Evolutionary conservation across 2,113 vertebrate species (phyloP).

Genomic region (Pseudonaja textilis): DNA sequence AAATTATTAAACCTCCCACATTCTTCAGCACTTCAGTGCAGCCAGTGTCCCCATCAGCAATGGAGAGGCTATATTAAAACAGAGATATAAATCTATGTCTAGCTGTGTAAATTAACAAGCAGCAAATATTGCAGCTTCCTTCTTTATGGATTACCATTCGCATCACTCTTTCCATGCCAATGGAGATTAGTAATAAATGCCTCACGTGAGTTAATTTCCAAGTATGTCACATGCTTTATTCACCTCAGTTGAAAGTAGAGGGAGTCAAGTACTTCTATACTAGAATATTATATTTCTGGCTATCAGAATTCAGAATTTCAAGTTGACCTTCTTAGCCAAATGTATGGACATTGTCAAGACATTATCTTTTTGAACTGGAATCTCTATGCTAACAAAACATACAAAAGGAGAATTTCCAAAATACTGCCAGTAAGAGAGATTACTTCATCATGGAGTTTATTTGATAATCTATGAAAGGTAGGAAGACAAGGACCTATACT

Average conservation of each 20-base stretch:
- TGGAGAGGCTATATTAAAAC: not conserved
- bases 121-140: not conserved
- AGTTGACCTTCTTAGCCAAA: not conserved
- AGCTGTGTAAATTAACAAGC: not conserved
- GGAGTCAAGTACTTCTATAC: not conserved
- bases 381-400: not conserved
- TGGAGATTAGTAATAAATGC: not conserved
- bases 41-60: not conserved
- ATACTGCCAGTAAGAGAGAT: not conserved
- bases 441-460: not conserved
- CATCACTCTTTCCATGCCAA: not conserved
- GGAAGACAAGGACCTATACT: not conserved
- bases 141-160: not conserved
- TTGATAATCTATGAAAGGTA: conserved; percentile 31
- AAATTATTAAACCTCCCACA: not conserved
- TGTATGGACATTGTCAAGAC: not conserved
- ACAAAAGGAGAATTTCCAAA: not conserved
- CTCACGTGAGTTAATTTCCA: not conserved
- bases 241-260: not conserved
- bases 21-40: not conserved
- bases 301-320: not conserved
- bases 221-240: not conserved
- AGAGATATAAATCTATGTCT: not conserved
- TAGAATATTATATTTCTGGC: not conserved
- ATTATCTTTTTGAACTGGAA: not conserved